These are phyloP conservation scores for Lamproptera curius DNA, from an alignment of 2,888 invertebrate species.

Conservation along the genomic window DNA sequence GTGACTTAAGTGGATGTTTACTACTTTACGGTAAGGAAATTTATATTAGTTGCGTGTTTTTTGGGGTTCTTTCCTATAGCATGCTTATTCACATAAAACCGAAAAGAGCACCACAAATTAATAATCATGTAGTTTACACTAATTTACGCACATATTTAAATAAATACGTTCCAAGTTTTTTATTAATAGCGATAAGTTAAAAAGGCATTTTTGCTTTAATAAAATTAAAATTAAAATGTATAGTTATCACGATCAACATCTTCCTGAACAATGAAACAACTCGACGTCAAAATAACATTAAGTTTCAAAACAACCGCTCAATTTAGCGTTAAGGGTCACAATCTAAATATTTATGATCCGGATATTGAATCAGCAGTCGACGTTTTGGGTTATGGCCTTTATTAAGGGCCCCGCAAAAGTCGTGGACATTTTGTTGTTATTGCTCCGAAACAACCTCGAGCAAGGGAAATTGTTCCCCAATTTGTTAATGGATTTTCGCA, in stretches of 20 bases:
- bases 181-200: not conserved
- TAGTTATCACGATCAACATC: not conserved
- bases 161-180: too few species aligned
- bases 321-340: not conserved
- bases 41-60: too few species aligned
- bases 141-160: too few species aligned
- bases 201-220: not conserved
- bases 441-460: constrained; percentile 31
- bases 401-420: constrained; percentile 7
- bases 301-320: not conserved
- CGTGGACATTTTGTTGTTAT: constrained; percentile 5
- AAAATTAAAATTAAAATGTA: not conserved
- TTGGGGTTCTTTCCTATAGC: too few species aligned
- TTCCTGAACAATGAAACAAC: not conserved
- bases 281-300: not conserved
- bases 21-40: too few species aligned
- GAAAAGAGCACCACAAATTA: too few species aligned
- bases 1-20: too few species aligned
- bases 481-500: too few species aligned
- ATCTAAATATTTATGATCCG: constrained; percentile 14
- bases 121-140: too few species aligned
- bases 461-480: not conserved
- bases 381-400: constrained; percentile 11
- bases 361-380: constrained; percentile 12
- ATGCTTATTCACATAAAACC: too few species aligned